Base-by-base conservation (phyloP, 1,140 invertebrate species). In the Zophobas atratus region DNA sequence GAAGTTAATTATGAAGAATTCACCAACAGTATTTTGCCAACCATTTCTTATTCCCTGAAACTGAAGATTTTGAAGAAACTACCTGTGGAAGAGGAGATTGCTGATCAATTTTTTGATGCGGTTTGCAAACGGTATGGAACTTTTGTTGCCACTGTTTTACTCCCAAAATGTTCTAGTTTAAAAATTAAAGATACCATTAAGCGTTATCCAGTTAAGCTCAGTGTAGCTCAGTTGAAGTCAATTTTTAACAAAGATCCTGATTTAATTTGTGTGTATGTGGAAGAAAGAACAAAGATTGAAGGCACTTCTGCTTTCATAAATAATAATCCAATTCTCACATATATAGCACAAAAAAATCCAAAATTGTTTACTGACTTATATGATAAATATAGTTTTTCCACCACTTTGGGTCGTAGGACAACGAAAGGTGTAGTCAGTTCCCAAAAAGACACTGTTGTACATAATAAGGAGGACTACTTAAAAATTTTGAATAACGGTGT, bases 311-410 rank as follows among this genome's bases (percentile, higher is more conserved):
- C 8, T 55, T 73, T 73, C 6, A 41, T 67, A 39, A 43, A 56
- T 39, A 20, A n/a, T 32, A 6, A 73, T 36, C 71, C 71, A 38
- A 55, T 73, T 53, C 56, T 55, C 1, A 33, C 39, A 4, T 73
- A 49, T 56, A 36, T 73, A 1, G 71, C 71, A n/a, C 71, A 73
- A 56, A 73, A 56, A 2, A 55, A 73, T 38, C 49, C 71, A 5
- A 5, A 73, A 43, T 34, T 56, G 36, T 73, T 73, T 39, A 55
- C 49, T 6, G 41, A 55, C 32, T 73, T 73, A 38, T 55, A 38
- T 36, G 20, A 36, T 1, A 73, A 73, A 41, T 73, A 73, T 39
- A 55, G 56, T 55, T 73, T 73, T 33, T 1, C 41, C n/a, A 39
- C 39, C 6, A 38, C 8, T 5, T n/a, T 73, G 6, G 71, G 71